Base-by-base conservation (phyloP, 2,797 vertebrate species). In the Myiotriccus ornatus region DNA sequence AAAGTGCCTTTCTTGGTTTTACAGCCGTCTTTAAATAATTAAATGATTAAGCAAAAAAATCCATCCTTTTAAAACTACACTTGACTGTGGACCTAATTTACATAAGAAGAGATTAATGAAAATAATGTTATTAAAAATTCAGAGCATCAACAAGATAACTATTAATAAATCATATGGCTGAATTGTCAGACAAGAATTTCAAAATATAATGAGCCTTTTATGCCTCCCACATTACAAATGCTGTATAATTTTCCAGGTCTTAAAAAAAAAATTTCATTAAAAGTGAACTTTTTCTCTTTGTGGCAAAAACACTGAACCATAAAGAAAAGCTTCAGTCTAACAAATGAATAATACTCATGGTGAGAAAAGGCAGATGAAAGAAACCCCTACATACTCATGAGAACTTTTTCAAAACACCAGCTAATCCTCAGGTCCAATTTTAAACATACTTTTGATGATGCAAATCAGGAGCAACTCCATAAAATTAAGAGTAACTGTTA, bases 161-260 rank as follows among this genome's bases (percentile, higher is more conserved):
- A 97, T 97, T 97, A 97, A 97, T 97, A 97, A 97, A 97, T 97
- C 95, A 97, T 97, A 96, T 96, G 94, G 95, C 89, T 97, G 95
- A 97, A 97, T 94, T 97, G 96, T 97, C 96, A 97, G 96, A 96
- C 94, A 97, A 96, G 94, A 93, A 95, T 96, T 97, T 96, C 96
- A 97, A 97, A 97, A 95, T 94, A 94, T 97, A 97, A 97, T 95
- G 95, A 97, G 92, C 57, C 90, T 97, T 96, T 97, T 95, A 96
- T 97, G 94, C 96, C 93, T 97, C 93, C 95, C 93, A 95, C 94
- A 95, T 75, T 95, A 96, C 94, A 95, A 97, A 96, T 87, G 93
- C 87, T 94, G 93, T 95, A 90, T 95, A 94, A 96, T 97, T 96
- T 96, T 93, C 92, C 94, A 90, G 59, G 78, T 83, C 81, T 95